A percentile compares a stretch with the other conserved stretches of the same genome.
Conservation (phyloP, 2,797 vertebrate species). For the Champsocephalus gunnari region DNA sequence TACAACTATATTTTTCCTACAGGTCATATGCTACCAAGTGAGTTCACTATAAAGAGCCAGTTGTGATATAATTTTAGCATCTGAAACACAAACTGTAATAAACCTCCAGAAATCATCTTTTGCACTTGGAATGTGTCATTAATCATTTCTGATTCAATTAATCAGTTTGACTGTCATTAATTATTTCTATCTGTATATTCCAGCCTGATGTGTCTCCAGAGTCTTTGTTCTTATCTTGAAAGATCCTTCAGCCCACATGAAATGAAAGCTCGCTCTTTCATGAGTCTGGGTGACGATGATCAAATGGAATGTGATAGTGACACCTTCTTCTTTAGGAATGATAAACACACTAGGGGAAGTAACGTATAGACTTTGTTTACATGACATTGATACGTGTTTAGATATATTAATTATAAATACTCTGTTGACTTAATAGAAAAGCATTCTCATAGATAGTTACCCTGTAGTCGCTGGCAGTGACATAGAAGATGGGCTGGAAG, state of each 20-base stretch:
- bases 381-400: constrained; percentile 32
- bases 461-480: constrained; percentile 98
- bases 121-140: constrained; percentile 27
- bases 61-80: constrained; percentile 9
- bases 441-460: constrained; percentile 79
- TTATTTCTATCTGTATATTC: constrained; percentile 54
- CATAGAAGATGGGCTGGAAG: constrained; percentile 99
- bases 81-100: constrained; percentile 14
- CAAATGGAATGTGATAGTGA: constrained; percentile 71
- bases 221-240: constrained; percentile 71
- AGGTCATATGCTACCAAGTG: not conserved
- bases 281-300: constrained; percentile 61
- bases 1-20: constrained; percentile 9
- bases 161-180: constrained; percentile 51
- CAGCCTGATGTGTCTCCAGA: constrained; percentile 36
- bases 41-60: not conserved
- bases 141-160: constrained; percentile 41
- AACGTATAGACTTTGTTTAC: constrained; percentile 58
- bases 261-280: constrained; percentile 60
- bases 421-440: constrained; percentile 1
- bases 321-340: constrained; percentile 46
- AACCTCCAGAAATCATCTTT: constrained; percentile 18
- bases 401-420: constrained; percentile 23
- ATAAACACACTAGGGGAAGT: constrained; percentile 45
- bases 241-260: constrained; percentile 62